These are phyloP conservation scores for Pogona vitticeps DNA, from an alignment of 2,113 vertebrate genomes.

Conservation along the genomic window DNA sequence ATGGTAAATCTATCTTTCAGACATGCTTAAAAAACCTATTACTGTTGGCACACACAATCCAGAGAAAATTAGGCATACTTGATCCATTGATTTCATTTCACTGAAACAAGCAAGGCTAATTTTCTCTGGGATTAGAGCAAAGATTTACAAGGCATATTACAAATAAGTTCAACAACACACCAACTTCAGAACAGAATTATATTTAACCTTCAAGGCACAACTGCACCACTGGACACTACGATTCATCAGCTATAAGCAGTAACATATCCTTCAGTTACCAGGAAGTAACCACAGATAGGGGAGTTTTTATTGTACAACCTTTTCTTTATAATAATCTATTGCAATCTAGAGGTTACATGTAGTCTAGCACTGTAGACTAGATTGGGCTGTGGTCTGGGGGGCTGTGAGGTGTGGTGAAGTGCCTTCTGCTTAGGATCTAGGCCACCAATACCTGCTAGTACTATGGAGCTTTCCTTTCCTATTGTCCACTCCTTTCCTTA, in stretches of 20 bases:
- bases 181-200: not conserved
- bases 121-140: not conserved
- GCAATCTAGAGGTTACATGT: no score
- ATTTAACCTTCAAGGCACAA: not conserved
- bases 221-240: not conserved
- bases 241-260: not conserved
- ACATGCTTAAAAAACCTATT: not conserved
- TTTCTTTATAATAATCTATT: no score
- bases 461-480: no score
- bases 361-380: no score
- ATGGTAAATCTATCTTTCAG: not conserved
- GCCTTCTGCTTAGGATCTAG: no score
- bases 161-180: not conserved
- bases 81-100: not conserved
- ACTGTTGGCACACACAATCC: not conserved
- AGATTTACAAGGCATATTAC: not conserved
- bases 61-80: not conserved
- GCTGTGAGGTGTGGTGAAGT: no score
- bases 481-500: no score
- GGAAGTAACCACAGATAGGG: no score
- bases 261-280: not conserved
- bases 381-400: no score
- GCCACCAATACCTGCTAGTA: no score
- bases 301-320: no score
- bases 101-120: not conserved